phyloP scores from a whole-genome alignment of 1,140 invertebrate genomes.

The Drosophila tani region DNA sequence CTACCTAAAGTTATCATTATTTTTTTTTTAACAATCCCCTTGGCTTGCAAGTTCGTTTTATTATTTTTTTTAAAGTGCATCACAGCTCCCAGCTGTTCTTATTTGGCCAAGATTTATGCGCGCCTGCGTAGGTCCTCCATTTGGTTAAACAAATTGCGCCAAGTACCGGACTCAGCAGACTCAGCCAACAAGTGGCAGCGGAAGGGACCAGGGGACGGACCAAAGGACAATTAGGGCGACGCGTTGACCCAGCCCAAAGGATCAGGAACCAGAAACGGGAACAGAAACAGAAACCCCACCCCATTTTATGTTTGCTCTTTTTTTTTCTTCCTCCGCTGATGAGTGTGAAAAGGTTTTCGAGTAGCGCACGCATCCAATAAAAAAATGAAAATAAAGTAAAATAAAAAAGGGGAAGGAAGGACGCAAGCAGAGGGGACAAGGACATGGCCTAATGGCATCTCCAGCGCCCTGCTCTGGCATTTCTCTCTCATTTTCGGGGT shows the following conservation, averaged over 20 bases:
- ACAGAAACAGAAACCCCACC: conserved; percentile 21
- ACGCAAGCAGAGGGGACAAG: conserved; percentile 20
- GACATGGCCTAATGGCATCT: conserved; percentile 44
- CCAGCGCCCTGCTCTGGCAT: conserved; percentile 35
- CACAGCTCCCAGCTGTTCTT: conserved; percentile 22
- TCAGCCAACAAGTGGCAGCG: conserved; percentile 20
- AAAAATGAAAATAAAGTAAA: conserved; percentile 12
- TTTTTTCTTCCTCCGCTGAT: conserved; percentile 1
- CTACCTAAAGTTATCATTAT: not conserved
- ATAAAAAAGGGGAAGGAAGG: conserved; percentile 38
- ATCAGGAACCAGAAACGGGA: conserved; percentile 13
- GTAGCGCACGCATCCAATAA: conserved; percentile 47
- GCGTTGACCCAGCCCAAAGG: conserved; percentile 54
- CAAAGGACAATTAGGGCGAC: conserved; percentile 69
- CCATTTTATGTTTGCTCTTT: conserved; percentile 43
- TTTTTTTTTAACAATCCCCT: not conserved
- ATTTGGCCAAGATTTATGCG: conserved; percentile 64
- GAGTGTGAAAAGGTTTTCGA: conserved; percentile 62
- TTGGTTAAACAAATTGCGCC: conserved; percentile 72
- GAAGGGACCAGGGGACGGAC: conserved; percentile 21
- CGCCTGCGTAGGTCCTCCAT: conserved; percentile 53
- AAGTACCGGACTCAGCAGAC: conserved; percentile 41
- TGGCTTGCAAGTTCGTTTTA: rapidly evolving
- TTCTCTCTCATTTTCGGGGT: conserved; percentile 62
- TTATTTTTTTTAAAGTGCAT: conserved; percentile 12